These are phyloP conservation scores for Pomacea maculata DNA, from an alignment of 1,140 invertebrate species.

Conservation along the genomic window DNA sequence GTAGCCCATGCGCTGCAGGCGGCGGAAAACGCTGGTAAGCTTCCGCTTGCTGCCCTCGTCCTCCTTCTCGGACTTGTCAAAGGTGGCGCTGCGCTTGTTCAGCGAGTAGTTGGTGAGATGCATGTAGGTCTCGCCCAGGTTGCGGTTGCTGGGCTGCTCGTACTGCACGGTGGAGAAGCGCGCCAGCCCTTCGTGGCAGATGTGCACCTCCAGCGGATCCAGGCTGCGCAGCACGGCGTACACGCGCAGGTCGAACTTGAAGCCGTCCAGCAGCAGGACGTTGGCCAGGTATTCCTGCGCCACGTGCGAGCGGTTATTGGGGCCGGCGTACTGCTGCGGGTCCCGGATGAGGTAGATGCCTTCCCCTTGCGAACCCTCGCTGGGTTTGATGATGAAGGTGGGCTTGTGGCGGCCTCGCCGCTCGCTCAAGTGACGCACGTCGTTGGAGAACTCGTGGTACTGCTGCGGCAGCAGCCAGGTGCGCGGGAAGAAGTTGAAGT, in stretches of 20 bases:
- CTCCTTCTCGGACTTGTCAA: constrained; percentile 65
- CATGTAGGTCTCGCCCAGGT: constrained; percentile 66
- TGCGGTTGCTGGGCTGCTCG: constrained; percentile 59
- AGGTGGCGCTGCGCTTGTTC: constrained; percentile 66
- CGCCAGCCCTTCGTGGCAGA: constrained; percentile 67
- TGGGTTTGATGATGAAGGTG: constrained; percentile 69
- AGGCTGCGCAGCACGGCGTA: constrained; percentile 67
- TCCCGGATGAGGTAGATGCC: constrained; percentile 68
- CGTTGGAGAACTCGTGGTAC: constrained; percentile 58
- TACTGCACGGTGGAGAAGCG: constrained; percentile 68
- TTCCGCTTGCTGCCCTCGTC: constrained; percentile 68
- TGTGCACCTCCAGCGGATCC: constrained; percentile 68
- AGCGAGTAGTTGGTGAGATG: constrained; percentile 70
- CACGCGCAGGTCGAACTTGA: constrained; percentile 69
- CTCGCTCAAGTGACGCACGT: constrained; percentile 32
- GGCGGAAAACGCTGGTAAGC: constrained; percentile 65
- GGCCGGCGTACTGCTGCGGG: constrained; percentile 53
- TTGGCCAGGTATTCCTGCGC: constrained; percentile 67
- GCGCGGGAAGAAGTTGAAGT: constrained; percentile 68
- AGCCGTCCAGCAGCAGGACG: constrained; percentile 67
- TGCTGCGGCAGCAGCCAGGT: constrained; percentile 69
- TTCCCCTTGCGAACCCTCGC: constrained; percentile 68
- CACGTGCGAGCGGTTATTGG: constrained; percentile 52
- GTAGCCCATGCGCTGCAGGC: constrained; percentile 61
- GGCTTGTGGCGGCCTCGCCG: constrained; percentile 43